Percentiles rank a stretch among this genome's conserved stretches.
Evolutionary conservation across 2,888 invertebrate genomes (phyloP).

Genomic region (Chrysotoxum bicinctum): DNA sequence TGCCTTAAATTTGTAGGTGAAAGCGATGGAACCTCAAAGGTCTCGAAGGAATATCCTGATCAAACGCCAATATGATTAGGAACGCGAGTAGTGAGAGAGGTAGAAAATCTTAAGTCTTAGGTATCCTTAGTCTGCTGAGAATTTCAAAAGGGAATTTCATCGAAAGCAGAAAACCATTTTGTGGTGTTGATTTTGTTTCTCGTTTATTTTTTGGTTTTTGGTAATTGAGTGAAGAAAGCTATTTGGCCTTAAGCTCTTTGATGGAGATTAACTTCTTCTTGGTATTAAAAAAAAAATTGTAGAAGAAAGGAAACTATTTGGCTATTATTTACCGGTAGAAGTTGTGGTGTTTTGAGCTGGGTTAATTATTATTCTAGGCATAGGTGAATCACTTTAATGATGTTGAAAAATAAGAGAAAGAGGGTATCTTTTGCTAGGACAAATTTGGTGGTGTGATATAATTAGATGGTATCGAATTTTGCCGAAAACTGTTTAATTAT

Average conservation of each 20-base stretch:
- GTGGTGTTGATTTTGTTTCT: slow-evolving; percentile 2
- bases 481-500: no score
- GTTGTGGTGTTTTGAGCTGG: no score
- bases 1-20: slow-evolving; percentile 3
- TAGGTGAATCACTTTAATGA: no score
- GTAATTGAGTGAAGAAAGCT: background rate
- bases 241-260: slow-evolving; percentile 7
- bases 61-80: slow-evolving; percentile 1
- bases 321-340: no score
- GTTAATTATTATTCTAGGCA: no score
- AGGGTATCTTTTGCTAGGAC: no score
- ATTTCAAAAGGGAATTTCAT: slow-evolving; percentile 2
- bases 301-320: background rate
- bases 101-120: background rate
- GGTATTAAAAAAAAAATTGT: background rate
- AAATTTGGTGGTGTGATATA: no score
- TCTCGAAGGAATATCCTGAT: background rate
- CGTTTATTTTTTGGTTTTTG: background rate
- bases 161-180: background rate
- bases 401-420: no score
- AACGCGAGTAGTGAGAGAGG: background rate
- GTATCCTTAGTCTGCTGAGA: background rate
- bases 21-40: background rate
- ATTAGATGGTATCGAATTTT: no score
- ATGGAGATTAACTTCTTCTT: slow-evolving; percentile 3